Conservation (phyloP, 2,113 vertebrate genomes). For the Hyperoodon ampullatus region DNA sequence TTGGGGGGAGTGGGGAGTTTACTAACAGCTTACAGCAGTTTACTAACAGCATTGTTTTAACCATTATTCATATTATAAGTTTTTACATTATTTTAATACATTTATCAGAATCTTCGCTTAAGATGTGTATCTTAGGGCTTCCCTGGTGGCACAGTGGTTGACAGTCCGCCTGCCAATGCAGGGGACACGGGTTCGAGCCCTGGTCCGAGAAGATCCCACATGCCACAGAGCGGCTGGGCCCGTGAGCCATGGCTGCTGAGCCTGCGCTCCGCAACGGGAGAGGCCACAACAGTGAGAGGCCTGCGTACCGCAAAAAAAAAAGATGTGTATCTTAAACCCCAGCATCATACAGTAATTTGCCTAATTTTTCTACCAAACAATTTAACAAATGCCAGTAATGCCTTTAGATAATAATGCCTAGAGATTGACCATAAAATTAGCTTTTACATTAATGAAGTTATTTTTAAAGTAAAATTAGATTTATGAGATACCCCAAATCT, state of each 20-base stretch:
- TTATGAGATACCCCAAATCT: not conserved
- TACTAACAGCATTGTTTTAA: not conserved
- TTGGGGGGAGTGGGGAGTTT: fast-evolving
- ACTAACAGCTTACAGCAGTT: not conserved
- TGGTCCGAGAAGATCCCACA: too few species aligned
- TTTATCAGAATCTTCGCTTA: constrained; percentile 9
- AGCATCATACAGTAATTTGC: not conserved
- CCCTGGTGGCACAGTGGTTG: too few species aligned
- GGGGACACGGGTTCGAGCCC: too few species aligned
- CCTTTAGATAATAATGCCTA: not conserved
- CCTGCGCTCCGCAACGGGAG: too few species aligned
- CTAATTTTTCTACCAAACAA: constrained; percentile 20
- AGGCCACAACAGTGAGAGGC: too few species aligned
- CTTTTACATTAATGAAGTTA: constrained; percentile 12
- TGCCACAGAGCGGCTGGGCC: too few species aligned
- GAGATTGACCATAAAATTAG: not conserved
- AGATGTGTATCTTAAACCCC: not conserved
- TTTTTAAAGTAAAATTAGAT: not conserved
- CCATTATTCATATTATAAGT: not conserved
- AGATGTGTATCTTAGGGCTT: not conserved
- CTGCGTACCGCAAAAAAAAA: not conserved
- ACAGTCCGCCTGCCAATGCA: too few species aligned
- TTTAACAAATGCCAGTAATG: not conserved
- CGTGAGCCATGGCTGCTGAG: too few species aligned
- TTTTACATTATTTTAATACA: not conserved